Evolutionary conservation across 2,797 vertebrate species (phyloP), one percentile per base, ranked within the genome.

Genomic region (Distichodus sexfasciatus): DNA sequence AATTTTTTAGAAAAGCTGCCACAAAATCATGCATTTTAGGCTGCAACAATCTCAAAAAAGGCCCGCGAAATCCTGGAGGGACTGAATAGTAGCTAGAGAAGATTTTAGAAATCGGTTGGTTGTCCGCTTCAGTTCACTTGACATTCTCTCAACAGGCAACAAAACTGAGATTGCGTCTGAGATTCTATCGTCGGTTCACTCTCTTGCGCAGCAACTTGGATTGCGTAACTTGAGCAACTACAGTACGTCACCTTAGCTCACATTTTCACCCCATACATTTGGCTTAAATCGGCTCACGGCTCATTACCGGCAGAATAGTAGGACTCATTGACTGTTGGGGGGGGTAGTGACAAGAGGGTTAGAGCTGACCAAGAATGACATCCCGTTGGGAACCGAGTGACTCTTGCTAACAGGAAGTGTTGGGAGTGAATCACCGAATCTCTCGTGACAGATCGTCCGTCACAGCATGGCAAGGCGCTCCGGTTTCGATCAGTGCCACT

Each of bases 341-440:
- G n/a, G n/a, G n/a, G n/a, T n/a, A n/a, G n/a, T n/a, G n/a, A 35
- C 28, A 10, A 15, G 24, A 7, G 10, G 23, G 40, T 2, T 41
- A n/a, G 40, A 41, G 9, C 11, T 28, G 5, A 4, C 23, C 14
- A 15, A 9, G 40, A 41, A 4, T 0, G n/a, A n/a, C n/a, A n/a
- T n/a, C n/a, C n/a, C n/a, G n/a, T n/a, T n/a, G n/a, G n/a, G n/a
- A n/a, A n/a, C n/a, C n/a, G n/a, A n/a, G n/a, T n/a, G n/a, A n/a
- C n/a, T n/a, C n/a, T n/a, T n/a, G n/a, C 44, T 50, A 70, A 48
- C 31, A 35, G 43, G 51, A 70, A 46, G 33, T 36, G 33, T 66
- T 48, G 23, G 24, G 23, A 36, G 43, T 62, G 55, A 67, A 62
- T 73, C 63, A 70, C 44, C 38, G 12, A 15, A 11, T 3, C 17